phyloP scores from a whole-genome alignment of 2,113 vertebrate species.

The Calypte anna region DNA sequence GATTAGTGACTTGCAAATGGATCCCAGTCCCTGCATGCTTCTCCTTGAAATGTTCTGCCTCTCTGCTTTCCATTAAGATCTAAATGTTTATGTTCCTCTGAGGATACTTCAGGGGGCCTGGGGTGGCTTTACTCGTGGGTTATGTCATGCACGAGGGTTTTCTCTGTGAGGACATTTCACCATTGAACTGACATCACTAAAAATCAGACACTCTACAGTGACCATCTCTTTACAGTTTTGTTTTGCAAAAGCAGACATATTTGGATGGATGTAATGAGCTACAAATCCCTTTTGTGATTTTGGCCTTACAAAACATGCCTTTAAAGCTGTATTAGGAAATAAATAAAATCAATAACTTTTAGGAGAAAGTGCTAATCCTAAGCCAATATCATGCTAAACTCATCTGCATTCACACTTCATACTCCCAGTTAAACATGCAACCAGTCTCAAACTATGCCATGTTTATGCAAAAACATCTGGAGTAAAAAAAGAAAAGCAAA shows the following conservation, averaged over 20 bases:
- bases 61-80: background rate
- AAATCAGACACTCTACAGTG: background rate
- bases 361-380: slow-evolving; percentile 44
- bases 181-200: background rate
- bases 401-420: slow-evolving; percentile 32
- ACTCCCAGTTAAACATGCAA: slow-evolving; percentile 55
- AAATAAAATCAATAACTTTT: background rate
- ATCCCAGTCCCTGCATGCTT: background rate
- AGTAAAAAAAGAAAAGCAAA: slow-evolving; percentile 41
- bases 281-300: background rate
- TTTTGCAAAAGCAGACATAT: slow-evolving; percentile 3
- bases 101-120: background rate
- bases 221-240: background rate
- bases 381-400: slow-evolving; percentile 11
- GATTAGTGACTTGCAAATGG: background rate
- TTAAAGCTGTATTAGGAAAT: slow-evolving; percentile 57
- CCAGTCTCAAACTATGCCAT: slow-evolving; percentile 11
- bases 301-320: background rate
- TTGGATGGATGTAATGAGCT: background rate
- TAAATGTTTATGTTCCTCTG: background rate
- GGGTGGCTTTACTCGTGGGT: background rate
- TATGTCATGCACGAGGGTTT: background rate
- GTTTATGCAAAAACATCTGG: slow-evolving; percentile 2
- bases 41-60: background rate
- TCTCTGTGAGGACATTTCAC: background rate